A percentile compares a stretch with the other conserved stretches of the same genome.
Conservation (phyloP, 2,888 invertebrate genomes). For the Tubulanus polymorphus region DNA sequence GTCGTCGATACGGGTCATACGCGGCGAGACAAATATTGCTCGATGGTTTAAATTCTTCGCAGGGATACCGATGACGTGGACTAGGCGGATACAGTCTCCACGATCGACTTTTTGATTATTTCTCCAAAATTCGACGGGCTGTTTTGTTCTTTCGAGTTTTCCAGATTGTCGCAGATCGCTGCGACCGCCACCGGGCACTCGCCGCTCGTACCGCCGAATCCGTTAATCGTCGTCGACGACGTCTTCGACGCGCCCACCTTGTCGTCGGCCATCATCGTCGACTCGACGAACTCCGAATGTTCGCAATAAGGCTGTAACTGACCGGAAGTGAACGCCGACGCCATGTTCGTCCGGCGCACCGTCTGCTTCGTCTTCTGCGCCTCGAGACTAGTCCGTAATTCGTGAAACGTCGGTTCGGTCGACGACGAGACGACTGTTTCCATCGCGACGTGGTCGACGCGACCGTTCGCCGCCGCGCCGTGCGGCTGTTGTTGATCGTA, state of each 20-base stretch:
- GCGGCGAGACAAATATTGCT: too few relatives aligned
- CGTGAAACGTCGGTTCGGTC: background rate
- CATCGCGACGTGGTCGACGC: background rate
- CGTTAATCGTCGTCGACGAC: background rate
- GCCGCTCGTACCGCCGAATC: background rate
- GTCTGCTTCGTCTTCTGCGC: background rate
- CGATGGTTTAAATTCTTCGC: too few relatives aligned
- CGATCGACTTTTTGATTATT: slow-evolving; percentile 88
- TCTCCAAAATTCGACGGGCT: slow-evolving; percentile 70
- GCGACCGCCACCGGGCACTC: background rate
- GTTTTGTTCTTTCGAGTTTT: background rate
- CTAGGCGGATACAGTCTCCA: slow-evolving; percentile 78
- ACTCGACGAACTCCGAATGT: background rate
- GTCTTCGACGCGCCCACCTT: background rate
- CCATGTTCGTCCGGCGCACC: background rate
- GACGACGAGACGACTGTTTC: background rate
- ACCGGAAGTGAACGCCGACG: background rate
- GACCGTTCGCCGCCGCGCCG: too few relatives aligned
- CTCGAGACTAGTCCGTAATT: background rate
- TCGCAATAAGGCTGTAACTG: background rate
- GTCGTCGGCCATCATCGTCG: background rate
- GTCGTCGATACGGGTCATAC: too few relatives aligned
- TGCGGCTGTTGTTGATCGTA: too few relatives aligned
- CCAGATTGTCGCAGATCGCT: background rate
- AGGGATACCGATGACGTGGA: too few relatives aligned